Evolutionary conservation across 1,140 invertebrate genomes (phyloP), one percentile per base, ranked within the genome.

Genomic region (Ephestia elutella): DNA sequence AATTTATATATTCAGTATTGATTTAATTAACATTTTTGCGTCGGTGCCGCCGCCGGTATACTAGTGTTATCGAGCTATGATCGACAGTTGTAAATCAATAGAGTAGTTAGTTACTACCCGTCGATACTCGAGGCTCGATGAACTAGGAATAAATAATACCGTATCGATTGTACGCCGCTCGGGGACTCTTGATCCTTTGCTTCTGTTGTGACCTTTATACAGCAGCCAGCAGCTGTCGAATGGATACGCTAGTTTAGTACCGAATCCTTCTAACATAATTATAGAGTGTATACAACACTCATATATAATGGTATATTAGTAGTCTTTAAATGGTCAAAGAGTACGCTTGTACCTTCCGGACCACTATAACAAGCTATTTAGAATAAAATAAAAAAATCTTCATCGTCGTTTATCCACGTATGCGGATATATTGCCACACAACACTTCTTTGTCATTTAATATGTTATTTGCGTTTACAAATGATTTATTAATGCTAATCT

Each of bases 21-120:
- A 56, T 56, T 56, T 56, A 56, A 56, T 56, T 38, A 56, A 38
- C 54, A 48, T 25, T 25, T 56, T 56, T 56, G n/a, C 25, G 48
- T 5, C 56, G 15, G 9, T 17, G 48, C 56, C 56, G 48, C 48
- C 11, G 30, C 11, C 49, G 15, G 21, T n/a, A 25, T 7, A 25
- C 21, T 25, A 21, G 38, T 50, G 54, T 57, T 75, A 78, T 78
- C 75, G 66, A 49, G 58, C 9, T 8, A 28, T 62, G 59, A 75
- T 78, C 78, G 69, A 70, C 66, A 66, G 60, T 65, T 69, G 71
- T 81, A 75, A 75, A 81, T 81, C 74, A 81, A 74, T 81, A 75
- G 75, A 73, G 70, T 18, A 20, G 3, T 20, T 18, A 20, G 3
- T 20, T 50, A 8, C 20, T 49, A 19, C 49, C 49, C 10, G 17